phyloP scores from a whole-genome alignment of 2,888 invertebrate species.

The Halictus quadricinctus region DNA sequence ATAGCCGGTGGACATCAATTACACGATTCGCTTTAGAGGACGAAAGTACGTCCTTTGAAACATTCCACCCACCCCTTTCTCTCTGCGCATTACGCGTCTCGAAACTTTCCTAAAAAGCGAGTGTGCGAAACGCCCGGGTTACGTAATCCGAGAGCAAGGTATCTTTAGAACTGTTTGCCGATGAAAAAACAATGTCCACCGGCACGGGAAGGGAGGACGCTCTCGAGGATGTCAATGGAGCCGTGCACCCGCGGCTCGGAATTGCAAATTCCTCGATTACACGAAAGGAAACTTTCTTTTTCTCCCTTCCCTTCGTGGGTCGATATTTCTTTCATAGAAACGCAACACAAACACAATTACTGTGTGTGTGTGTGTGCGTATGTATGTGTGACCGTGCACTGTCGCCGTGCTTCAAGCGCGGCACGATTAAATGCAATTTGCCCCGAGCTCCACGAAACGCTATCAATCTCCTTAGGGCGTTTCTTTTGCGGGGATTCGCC shows the following conservation, averaged over 20 bases:
- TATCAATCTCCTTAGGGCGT: conserved; percentile 37
- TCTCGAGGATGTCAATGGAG: not conserved
- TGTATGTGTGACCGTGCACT: not conserved
- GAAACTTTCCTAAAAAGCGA: conserved; percentile 14
- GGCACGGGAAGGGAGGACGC: not conserved
- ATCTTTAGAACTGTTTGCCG: conserved; percentile 20
- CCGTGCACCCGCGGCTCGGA: not conserved
- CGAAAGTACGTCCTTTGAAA: conserved; percentile 35
- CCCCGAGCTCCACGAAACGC: conserved; percentile 7
- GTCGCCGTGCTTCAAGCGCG: not conserved
- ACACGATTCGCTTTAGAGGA: not conserved
- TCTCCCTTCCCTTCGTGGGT: not conserved
- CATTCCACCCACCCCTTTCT: conserved; percentile 1
- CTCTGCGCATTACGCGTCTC: not conserved
- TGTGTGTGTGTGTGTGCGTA: not conserved
- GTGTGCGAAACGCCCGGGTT: conserved; percentile 17
- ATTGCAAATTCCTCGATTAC: not conserved
- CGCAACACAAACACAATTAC: not conserved
- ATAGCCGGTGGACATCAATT: not conserved
- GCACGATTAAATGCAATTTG: conserved; percentile 24
- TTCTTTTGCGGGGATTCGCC: conserved; percentile 30
- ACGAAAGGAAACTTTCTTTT: not conserved
- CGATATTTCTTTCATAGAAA: not conserved
- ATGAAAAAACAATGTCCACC: conserved; percentile 12
- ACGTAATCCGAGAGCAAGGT: conserved; percentile 16